Conservation (phyloP, 1,140 invertebrate species). For the Drosophila azteca region DNA sequence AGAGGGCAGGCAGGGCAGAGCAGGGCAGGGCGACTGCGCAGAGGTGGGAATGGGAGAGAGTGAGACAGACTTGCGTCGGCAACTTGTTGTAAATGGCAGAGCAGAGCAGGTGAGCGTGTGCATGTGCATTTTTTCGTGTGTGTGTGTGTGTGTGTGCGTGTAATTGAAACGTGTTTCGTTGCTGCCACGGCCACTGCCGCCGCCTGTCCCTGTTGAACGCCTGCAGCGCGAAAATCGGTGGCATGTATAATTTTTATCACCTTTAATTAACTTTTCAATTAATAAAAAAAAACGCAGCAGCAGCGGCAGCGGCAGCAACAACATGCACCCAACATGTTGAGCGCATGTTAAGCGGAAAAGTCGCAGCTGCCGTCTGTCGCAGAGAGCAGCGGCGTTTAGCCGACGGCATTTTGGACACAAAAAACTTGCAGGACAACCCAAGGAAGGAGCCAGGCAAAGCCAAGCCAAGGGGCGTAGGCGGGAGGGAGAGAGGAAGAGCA, state of each 20-base stretch:
- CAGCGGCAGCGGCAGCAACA: constrained; percentile 40
- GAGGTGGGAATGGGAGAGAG: constrained; percentile 16
- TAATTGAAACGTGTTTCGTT: constrained; percentile 78
- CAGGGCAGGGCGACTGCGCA: neutral
- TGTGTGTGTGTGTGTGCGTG: constrained; percentile 54
- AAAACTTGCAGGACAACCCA: neutral
- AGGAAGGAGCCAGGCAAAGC: neutral
- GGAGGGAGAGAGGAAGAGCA: too few relatives aligned
- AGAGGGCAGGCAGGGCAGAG: too few relatives aligned
- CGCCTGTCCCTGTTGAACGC: constrained; percentile 57
- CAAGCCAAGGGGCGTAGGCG: too few relatives aligned
- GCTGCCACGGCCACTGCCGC: constrained; percentile 37
- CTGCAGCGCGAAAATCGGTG: constrained; percentile 83
- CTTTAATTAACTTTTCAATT: constrained; percentile 84
- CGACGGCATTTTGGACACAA: constrained; percentile 55
- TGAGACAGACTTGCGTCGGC: constrained; percentile 10
- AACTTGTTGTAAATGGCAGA: constrained; percentile 71
- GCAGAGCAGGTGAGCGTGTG: constrained; percentile 29
- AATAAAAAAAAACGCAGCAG: constrained; percentile 71
- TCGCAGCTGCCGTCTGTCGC: constrained; percentile 52
- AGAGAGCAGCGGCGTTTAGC: constrained; percentile 36
- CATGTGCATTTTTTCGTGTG: constrained; percentile 26
- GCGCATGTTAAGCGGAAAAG: constrained; percentile 55
- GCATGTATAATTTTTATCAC: constrained; percentile 83
- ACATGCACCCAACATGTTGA: constrained; percentile 37